Evolutionary conservation across 2,797 vertebrate genomes (phyloP).

Genomic region (Cuculus canorus): DNA sequence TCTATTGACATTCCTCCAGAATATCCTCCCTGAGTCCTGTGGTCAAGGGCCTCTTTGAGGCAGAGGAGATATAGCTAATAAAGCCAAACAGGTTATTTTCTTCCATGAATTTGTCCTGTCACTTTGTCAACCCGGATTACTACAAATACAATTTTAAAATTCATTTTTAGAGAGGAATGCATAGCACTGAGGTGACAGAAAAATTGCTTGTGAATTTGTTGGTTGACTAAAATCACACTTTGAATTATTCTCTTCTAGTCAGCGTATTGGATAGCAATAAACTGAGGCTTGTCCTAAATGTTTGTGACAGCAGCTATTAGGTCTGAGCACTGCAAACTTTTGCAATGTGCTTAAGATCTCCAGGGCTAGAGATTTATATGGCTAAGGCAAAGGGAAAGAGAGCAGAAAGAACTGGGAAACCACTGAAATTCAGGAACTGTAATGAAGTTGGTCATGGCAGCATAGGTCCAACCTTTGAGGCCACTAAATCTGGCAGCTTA

Average conservation of each 20-base stretch:
- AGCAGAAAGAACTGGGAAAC: neutral
- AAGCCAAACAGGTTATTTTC: neutral
- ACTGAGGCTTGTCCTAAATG: neutral
- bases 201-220: neutral
- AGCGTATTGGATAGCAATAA: neutral
- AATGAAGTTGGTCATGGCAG: neutral
- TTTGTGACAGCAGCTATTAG: neutral
- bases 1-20: neutral
- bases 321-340: neutral
- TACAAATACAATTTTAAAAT: neutral
- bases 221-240: neutral
- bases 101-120: neutral
- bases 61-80: neutral
- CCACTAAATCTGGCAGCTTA: neutral
- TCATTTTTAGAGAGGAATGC: neutral
- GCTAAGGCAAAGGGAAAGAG: neutral
- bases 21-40: neutral
- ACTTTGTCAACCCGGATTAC: neutral
- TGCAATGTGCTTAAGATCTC: neutral
- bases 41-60: accelerated
- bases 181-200: neutral
- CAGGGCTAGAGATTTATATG: neutral
- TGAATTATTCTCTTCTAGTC: neutral
- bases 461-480: neutral
- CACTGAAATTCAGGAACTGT: neutral